Evolutionary conservation across 2,797 vertebrate species (phyloP), one percentile per base, ranked within the genome.

Genomic region (Etheostoma nigrum): DNA sequence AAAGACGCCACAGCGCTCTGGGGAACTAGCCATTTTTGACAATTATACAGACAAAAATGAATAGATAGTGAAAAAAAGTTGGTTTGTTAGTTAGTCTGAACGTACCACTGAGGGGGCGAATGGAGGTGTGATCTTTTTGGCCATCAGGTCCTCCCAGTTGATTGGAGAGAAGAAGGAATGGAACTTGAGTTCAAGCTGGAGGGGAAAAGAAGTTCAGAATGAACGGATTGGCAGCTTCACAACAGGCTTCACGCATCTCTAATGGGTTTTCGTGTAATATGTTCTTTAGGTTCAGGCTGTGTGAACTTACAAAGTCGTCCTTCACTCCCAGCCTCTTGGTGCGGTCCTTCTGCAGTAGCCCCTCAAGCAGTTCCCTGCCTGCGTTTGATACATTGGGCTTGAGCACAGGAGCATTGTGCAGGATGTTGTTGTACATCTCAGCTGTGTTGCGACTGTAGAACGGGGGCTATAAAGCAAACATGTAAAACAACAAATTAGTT

Each of bases 341-440:
- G 45, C 93, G 89, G 58, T 96, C 95, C 90, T 96, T 96, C 82
- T 96, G 95, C 84, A 96, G 89, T 60, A 96, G 91, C 2, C 95
- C 95, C 84, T 96, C 94, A 1, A 96, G 92, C 58, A 96, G 86
- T 2, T 95, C 94, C 14, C 94, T 74, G 21, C 95, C 95, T 0
- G 95, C 36, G 47, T 96, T 96, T 0, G 95, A 96, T 71, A 96
- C 93, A 5, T 96, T 96, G 72, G 95, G 93, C 86, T 96, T 96
- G 54, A 96, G 93, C 52, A 94, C 88, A 0, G 95, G 93, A 23
- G 92, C 52, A 82, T 95, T 95, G 90, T 95, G 89, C 79, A 96
- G 92, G 85, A 96, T 96, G 91, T 95, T 96, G 90, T 93, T 94
- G 93, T 96, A 96, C 95, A 96, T 96, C 92, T 96, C 95, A 0